Conservation (phyloP, 2,797 vertebrate species). For the Danio aesculapii region DNA sequence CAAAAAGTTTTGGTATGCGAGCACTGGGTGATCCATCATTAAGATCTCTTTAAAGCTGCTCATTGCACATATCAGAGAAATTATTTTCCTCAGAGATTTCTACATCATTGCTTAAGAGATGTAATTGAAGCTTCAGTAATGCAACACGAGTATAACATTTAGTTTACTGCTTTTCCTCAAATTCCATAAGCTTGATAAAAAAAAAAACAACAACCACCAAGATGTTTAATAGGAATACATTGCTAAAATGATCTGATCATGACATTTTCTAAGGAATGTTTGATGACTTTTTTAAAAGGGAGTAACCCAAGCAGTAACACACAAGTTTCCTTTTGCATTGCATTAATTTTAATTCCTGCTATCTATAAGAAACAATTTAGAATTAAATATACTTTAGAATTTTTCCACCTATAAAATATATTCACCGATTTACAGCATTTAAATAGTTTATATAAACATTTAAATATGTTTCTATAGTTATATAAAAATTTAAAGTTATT, state of each 20-base stretch:
- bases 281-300: neutral
- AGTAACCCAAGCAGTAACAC: neutral
- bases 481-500: too few relatives aligned
- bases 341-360: neutral
- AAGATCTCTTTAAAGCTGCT: constrained; percentile 34
- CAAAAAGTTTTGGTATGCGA: neutral
- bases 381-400: neutral
- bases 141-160: neutral
- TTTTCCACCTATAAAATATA: neutral
- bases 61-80: constrained; percentile 23
- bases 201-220: neutral
- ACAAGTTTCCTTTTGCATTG: neutral
- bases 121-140: neutral
- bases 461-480: neutral
- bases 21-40: neutral
- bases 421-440: constrained; percentile 25
- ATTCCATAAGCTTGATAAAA: neutral
- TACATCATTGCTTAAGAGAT: neutral
- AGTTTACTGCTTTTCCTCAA: neutral
- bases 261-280: neutral
- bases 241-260: neutral
- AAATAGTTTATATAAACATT: constrained; percentile 54
- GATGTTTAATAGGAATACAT: neutral
- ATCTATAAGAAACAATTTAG: neutral
- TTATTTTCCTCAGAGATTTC: neutral